Conservation (phyloP, 2,888 invertebrate genomes). For the Athrips mouffetella region DNA sequence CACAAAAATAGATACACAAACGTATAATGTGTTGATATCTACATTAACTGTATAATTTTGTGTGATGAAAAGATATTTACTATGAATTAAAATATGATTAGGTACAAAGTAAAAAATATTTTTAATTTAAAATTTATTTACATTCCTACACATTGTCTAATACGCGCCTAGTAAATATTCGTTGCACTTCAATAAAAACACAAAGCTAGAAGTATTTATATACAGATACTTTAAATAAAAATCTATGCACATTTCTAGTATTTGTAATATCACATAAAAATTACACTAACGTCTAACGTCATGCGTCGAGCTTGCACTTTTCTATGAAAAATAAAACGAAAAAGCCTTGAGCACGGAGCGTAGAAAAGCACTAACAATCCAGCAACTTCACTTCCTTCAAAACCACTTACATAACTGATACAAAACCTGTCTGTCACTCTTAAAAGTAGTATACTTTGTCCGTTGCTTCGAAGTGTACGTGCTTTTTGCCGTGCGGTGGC, state of each 20-base stretch:
- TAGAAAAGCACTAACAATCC: conserved; percentile 19
- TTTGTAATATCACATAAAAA: conserved; percentile 20
- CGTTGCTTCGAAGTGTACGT: conserved; percentile 68
- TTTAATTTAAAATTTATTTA: too few species aligned
- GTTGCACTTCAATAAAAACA: conserved; percentile 17
- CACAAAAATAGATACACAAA: conserved; percentile 24
- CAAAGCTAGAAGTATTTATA: too few species aligned
- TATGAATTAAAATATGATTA: too few species aligned
- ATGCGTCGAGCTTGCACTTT: conserved; percentile 16
- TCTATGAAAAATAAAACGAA: conserved; percentile 5
- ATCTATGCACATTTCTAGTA: background rate
- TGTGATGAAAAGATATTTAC: too few species aligned
- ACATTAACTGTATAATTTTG: background rate
- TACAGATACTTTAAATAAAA: too few species aligned
- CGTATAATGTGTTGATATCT: conserved; percentile 17
- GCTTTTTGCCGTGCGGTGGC: conserved; percentile 61
- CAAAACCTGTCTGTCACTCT: background rate
- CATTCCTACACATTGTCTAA: background rate
- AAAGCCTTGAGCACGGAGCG: conserved; percentile 20
- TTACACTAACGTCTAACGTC: conserved; percentile 11
- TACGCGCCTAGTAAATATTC: conserved; percentile 24
- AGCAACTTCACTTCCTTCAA: conserved; percentile 14
- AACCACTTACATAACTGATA: too few species aligned
- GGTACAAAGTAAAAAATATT: too few species aligned
- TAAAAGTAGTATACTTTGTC: conserved; percentile 66